Evolutionary conservation across 2,888 invertebrate genomes (phyloP).

Genomic region (Mesodorylaimus sp.): DNA sequence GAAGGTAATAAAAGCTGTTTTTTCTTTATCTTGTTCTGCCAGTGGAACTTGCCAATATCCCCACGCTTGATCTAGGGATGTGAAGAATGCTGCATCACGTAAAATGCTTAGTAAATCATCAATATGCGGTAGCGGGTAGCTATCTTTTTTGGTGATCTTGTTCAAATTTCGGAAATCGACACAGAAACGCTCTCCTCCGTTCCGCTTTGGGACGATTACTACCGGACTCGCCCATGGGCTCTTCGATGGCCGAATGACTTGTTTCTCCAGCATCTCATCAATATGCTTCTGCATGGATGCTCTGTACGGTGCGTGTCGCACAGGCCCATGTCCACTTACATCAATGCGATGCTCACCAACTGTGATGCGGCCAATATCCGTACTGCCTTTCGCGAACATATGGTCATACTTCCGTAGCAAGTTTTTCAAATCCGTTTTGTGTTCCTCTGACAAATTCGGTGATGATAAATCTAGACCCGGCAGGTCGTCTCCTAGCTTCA

Average conservation of each 20-base stretch:
- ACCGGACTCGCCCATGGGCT: not conserved
- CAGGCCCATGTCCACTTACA: too few relatives aligned
- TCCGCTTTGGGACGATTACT: slow-evolving; percentile 2
- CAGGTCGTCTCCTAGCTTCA: too few relatives aligned
- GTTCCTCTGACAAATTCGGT: too few relatives aligned
- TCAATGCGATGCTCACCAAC: too few relatives aligned
- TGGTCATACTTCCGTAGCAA: too few relatives aligned
- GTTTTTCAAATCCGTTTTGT: too few relatives aligned
- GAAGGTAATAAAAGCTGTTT: slow-evolving; percentile 16
- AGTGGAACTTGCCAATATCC: slow-evolving; percentile 15
- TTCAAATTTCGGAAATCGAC: slow-evolving; percentile 1
- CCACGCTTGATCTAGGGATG: not conserved
- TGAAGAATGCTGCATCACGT: not conserved
- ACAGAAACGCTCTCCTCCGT: slow-evolving; percentile 12
- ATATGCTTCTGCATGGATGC: too few relatives aligned
- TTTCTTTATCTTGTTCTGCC: slow-evolving; percentile 11
- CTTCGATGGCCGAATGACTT: slow-evolving; percentile 1
- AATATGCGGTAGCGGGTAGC: not conserved
- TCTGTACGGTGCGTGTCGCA: too few relatives aligned
- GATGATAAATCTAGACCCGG: too few relatives aligned
- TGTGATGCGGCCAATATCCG: too few relatives aligned
- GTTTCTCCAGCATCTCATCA: not conserved
- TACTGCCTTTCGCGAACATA: too few relatives aligned
- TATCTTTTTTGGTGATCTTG: slow-evolving; percentile 1
- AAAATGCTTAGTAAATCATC: not conserved